Percentiles rank a stretch among this genome's conserved stretches.
Conservation (phyloP, 1,140 invertebrate genomes). For the Drosophila gunungcola region DNA sequence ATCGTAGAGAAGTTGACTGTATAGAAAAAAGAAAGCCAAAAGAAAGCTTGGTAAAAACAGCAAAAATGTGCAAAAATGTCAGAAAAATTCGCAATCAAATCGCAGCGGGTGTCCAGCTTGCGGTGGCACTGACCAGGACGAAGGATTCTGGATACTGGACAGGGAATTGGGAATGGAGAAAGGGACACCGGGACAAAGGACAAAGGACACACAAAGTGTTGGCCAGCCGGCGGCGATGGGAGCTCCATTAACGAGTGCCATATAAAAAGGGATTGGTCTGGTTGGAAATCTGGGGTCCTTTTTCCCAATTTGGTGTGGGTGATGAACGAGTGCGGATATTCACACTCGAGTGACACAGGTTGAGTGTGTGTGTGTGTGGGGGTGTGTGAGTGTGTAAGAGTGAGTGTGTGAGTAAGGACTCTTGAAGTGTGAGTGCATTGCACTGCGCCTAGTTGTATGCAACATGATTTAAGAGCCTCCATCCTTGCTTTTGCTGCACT, state of each 20-base stretch:
- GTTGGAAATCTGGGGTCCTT: slow-evolving; percentile 5
- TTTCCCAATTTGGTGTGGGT: slow-evolving; percentile 28
- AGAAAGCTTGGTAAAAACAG: slow-evolving; percentile 22
- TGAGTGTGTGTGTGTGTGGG: slow-evolving; percentile 7
- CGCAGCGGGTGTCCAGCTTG: slow-evolving; percentile 64
- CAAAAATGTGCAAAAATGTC: slow-evolving; percentile 76
- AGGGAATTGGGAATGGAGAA: background rate
- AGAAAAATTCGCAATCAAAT: slow-evolving; percentile 79
- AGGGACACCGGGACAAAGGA: background rate
- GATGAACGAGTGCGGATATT: slow-evolving; percentile 78
- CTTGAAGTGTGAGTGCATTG: slow-evolving; percentile 39
- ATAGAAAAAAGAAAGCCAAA: slow-evolving; percentile 12
- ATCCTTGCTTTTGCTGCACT: slow-evolving; percentile 63
- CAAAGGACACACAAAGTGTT: slow-evolving; percentile 61
- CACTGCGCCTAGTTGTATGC: slow-evolving; percentile 77
- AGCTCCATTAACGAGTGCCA: slow-evolving; percentile 72
- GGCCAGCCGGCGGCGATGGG: slow-evolving; percentile 73
- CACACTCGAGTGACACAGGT: slow-evolving; percentile 76
- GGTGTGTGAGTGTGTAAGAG: slow-evolving; percentile 11
- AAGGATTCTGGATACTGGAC: slow-evolving; percentile 5
- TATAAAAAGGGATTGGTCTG: slow-evolving; percentile 5
- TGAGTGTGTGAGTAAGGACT: slow-evolving; percentile 10
- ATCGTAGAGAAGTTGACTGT: background rate
- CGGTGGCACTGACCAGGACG: slow-evolving; percentile 31
- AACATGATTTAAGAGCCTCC: slow-evolving; percentile 76